Base-by-base conservation (phyloP, 2,113 vertebrate species). In the Psophia crepitans region DNA sequence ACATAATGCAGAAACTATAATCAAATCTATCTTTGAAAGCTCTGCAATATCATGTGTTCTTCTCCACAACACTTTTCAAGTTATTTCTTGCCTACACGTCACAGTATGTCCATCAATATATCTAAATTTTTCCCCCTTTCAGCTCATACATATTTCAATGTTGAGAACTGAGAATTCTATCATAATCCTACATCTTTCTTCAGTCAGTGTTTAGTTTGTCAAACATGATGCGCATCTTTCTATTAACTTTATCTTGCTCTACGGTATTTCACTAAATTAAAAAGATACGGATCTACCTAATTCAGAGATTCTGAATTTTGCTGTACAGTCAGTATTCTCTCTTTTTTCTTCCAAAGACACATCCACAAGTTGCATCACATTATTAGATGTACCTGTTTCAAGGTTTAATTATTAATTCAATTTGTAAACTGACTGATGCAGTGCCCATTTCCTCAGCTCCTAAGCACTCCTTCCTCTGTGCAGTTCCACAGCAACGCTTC, bases 231-330 rank as follows among this genome's bases (percentile, higher is more conserved):
- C 0, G 0, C 96, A 91, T 68, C 94, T 94, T 94, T 23, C 77
- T 91, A 91, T 96, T 90, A 88, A 77, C 83, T 95, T 95, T 89
- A 97, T 96, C 96, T 96, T 1, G 0, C 94, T 87, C 44, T 58
- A 19, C 53, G 46, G 48, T 56, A 84, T 92, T 96, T 93, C 92
- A 71, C 83, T 37, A 96, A 96, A 97, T 96, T 95, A 96, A 95
- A 90, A 79, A 94, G 96, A 97, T 93, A 93, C 2, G 1, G 60
- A 97, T 96, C 96, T 94, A 66, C 79, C 88, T 90, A 90, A 95
- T 96, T 75, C 90, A 95, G 91, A 94, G 86, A 92, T 92, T 79
- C 56, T 87, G 80, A 79, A 68, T 95, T 96, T n/a, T 87, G 95
- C 96, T 93, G 95, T 41, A 93, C 77, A 68, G 64, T 91, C 94